Conservation (phyloP, 2,113 vertebrate species). For the Cryptotis parvus region DNA sequence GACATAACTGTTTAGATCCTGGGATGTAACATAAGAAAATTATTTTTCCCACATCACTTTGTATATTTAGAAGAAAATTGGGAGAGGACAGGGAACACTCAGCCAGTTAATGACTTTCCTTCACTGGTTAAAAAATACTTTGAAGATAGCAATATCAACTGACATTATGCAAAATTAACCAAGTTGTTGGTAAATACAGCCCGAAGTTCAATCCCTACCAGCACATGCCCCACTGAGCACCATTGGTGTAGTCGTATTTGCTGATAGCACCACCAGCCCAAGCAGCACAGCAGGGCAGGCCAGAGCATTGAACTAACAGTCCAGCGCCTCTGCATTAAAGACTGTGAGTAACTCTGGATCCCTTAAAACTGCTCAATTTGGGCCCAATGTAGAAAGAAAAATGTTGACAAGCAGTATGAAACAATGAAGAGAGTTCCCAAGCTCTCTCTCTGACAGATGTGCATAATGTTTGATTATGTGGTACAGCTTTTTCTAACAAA, state of each 20-base stretch:
- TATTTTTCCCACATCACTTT: background rate
- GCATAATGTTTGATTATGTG: background rate
- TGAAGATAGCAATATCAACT: background rate
- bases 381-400: no score
- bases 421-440: background rate
- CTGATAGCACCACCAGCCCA: no score
- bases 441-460: background rate
- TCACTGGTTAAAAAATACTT: background rate
- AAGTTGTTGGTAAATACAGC: no score
- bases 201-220: no score
- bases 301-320: no score
- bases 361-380: no score
- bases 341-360: no score
- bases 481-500: background rate
- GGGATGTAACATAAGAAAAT: background rate
- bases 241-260: no score
- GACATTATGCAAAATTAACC: no score
- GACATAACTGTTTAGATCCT: background rate
- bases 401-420: background rate
- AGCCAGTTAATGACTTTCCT: background rate
- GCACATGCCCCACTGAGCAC: no score
- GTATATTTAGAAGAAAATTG: background rate
- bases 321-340: no score
- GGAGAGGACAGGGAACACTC: background rate
- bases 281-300: no score